A percentile compares a stretch with the other conserved stretches of the same genome.
These are phyloP conservation scores for Folsomia manolachei DNA, from an alignment of 2,888 invertebrate species.

Conservation along the genomic window DNA sequence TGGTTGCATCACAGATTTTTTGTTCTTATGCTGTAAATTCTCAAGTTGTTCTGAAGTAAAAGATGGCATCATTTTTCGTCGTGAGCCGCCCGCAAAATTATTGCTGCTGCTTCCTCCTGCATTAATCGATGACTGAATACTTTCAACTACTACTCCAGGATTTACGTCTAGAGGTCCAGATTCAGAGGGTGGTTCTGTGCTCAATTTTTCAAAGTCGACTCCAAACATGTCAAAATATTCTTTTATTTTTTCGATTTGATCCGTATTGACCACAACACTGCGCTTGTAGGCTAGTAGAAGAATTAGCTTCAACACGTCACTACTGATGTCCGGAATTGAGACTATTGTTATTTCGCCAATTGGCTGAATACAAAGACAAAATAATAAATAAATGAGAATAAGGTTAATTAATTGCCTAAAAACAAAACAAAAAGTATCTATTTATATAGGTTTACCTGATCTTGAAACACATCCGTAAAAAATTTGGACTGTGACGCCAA, in stretches of 20 bases:
- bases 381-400: neutral
- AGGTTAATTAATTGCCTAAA: too few relatives aligned
- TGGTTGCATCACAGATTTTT: too few relatives aligned
- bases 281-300: constrained; percentile 44
- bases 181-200: constrained; percentile 25
- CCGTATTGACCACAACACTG: constrained; percentile 33
- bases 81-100: neutral
- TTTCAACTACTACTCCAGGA: constrained; percentile 7
- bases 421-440: neutral
- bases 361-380: constrained; percentile 28
- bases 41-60: neutral
- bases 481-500: constrained; percentile 44
- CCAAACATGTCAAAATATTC: constrained; percentile 41
- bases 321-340: constrained; percentile 40
- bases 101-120: too few relatives aligned
- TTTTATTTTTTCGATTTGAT: constrained; percentile 40
- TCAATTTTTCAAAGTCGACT: constrained; percentile 38
- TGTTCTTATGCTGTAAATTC: neutral
- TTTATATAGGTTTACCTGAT: constrained; percentile 38
- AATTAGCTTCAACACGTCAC: constrained; percentile 39
- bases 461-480: constrained; percentile 41
- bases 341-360: constrained; percentile 36
- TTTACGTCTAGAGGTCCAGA: constrained; percentile 6
- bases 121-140: neutral
- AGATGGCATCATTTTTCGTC: neutral